Base-by-base conservation (phyloP, 1,140 invertebrate genomes). In the Drosophila watanabei region DNA sequence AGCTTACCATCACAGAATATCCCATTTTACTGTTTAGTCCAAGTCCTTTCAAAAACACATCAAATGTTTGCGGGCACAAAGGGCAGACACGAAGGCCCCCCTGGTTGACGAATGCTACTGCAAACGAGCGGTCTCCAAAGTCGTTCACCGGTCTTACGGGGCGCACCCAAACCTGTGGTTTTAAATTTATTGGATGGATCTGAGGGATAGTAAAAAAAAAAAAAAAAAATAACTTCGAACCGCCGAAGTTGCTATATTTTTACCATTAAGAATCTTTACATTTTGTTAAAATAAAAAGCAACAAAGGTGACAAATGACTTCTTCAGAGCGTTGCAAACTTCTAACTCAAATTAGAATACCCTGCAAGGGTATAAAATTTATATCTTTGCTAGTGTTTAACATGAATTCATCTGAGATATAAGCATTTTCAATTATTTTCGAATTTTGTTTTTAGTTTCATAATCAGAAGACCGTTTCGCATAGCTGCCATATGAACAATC, bases 131-230 rank as follows among this genome's bases (percentile, higher is more conserved):
- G 1, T 45, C 11, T 1, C 65, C 68, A 28, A 71, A 5, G 13
- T 75, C 75, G 33, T 68, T 88, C 0, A 80, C 11, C 1, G 84
- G 84, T 18, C 18, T 57, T 33, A 88, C 60, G 9, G 80, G 65
- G 2, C 84, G 84, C 9, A 37, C n/a, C 84, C 84, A 88, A 11
- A 88, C 43, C 84, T 87, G 18, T 1, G 28, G 14, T 14, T 24
- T 39, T n/a, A 43, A 18, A 33, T 28, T 39, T 39, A 30, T 24
- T 32, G 2, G 35, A 3, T 20, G 4, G 1, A 43, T 13, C 9
- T 28, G 18, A 13, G 2, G 4, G 2, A n/a, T n/a, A 13, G 32
- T 33, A 20, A n/a, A n/a, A 7, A 9, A 28, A 14, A 16, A 14
- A 16, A 16, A 28, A 4, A 7, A 28, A 24, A 20, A 14, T 18